A percentile compares a stretch with the other conserved stretches of the same genome.
phyloP scores from a whole-genome alignment of 2,113 vertebrate genomes.

The Rhynchopsitta pachyrhyncha region DNA sequence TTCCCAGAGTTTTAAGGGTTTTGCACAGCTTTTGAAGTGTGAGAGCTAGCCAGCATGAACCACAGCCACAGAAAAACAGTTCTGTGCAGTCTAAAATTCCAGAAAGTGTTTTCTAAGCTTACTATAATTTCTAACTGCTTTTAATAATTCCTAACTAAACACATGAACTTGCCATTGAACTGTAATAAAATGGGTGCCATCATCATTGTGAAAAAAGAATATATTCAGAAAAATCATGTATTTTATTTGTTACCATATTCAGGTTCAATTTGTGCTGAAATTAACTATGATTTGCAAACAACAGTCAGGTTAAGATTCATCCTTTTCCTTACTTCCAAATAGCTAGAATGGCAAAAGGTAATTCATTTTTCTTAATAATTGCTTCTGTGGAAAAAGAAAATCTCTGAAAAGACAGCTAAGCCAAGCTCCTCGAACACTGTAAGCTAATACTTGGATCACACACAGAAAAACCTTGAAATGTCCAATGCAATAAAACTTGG shows the following conservation, averaged over 20 bases:
- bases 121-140: not conserved
- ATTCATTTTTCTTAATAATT: slow-evolving; percentile 67
- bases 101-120: not conserved
- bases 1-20: not conserved
- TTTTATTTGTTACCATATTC: slow-evolving; percentile 71
- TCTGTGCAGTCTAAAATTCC: not conserved
- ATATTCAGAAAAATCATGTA: slow-evolving; percentile 48
- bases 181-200: slow-evolving; percentile 53
- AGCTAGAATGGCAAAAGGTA: slow-evolving; percentile 56
- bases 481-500: slow-evolving; percentile 56
- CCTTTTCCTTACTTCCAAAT: slow-evolving; percentile 20
- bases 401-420: slow-evolving; percentile 52
- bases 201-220: slow-evolving; percentile 37
- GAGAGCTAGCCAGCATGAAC: not conserved
- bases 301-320: slow-evolving; percentile 49
- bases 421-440: slow-evolving; percentile 47
- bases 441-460: slow-evolving; percentile 53
- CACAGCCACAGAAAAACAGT: not conserved
- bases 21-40: not conserved
- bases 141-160: not conserved
- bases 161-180: slow-evolving; percentile 51
- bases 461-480: slow-evolving; percentile 54
- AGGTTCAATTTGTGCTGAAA: slow-evolving; percentile 63
- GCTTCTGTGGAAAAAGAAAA: slow-evolving; percentile 61
- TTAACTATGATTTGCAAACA: slow-evolving; percentile 66